These are phyloP conservation scores for Pachyseris speciosa DNA, from an alignment of 64 coral and sea anemone genomes.

Conservation along the genomic window DNA sequence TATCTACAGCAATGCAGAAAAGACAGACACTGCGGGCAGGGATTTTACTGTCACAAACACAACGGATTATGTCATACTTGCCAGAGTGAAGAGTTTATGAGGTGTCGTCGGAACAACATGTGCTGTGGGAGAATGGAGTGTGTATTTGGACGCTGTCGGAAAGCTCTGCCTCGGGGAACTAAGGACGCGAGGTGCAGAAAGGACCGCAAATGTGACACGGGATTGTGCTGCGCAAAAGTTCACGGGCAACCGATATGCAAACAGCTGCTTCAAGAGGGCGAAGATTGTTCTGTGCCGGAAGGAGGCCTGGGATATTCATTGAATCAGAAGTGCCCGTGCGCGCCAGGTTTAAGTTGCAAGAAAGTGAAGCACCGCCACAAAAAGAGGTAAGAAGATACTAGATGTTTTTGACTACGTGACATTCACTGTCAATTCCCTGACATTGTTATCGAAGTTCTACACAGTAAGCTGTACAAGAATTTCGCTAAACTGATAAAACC, in stretches of 20 bases:
- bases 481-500: background rate
- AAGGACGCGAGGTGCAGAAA: constrained; percentile 69
- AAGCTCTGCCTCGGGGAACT: constrained; percentile 42
- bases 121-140: constrained; percentile 90
- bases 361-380: constrained; percentile 68
- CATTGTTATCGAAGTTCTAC: background rate
- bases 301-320: constrained; percentile 87
- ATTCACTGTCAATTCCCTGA: background rate
- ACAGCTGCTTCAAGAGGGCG: constrained; percentile 78
- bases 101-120: constrained; percentile 84
- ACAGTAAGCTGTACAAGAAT: constrained; percentile 15
- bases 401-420: background rate
- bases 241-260: constrained; percentile 95
- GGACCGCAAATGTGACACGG: constrained; percentile 82
- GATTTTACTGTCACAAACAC: constrained; percentile 87
- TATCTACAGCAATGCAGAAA: constrained; percentile 64
- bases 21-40: constrained; percentile 84
- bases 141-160: constrained; percentile 94
- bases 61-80: constrained; percentile 88
- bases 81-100: constrained; percentile 52
- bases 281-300: constrained; percentile 80
- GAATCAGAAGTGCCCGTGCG: constrained; percentile 92
- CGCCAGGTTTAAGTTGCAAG: constrained; percentile 80
- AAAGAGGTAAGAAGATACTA: constrained; percentile 25
- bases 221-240: constrained; percentile 88